Evolutionary conservation across 2,888 invertebrate species (phyloP).

Genomic region (Drosophila limbata): DNA sequence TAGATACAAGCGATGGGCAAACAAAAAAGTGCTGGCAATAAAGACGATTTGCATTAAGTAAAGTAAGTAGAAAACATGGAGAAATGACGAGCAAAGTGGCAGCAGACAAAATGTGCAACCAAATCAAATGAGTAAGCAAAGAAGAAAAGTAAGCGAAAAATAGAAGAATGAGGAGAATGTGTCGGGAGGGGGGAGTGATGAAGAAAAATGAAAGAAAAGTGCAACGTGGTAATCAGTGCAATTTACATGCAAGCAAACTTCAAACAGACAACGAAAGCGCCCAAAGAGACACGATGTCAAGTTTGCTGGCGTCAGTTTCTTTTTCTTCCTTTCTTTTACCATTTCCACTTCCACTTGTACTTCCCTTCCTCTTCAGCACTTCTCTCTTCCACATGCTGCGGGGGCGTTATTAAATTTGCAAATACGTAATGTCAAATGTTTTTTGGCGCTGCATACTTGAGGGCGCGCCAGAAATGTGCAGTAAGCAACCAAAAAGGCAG

Average conservation of each 20-base stretch:
- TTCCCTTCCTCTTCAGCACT: background rate
- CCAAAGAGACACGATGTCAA: slow-evolving; percentile 40
- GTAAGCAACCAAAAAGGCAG: slow-evolving; percentile 34
- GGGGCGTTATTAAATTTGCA: slow-evolving; percentile 70
- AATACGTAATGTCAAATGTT: slow-evolving; percentile 64
- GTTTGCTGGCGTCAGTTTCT: slow-evolving; percentile 32
- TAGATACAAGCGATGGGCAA: slow-evolving; percentile 31
- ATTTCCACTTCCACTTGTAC: background rate
- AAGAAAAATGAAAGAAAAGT: slow-evolving; percentile 47
- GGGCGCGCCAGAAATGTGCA: slow-evolving; percentile 52
- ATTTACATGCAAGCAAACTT: slow-evolving; percentile 79
- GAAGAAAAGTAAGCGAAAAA: slow-evolving; percentile 15
- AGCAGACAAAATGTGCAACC: slow-evolving; percentile 57
- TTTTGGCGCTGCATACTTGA: slow-evolving; percentile 56
- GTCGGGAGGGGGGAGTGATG: background rate
- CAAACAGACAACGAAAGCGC: slow-evolving; percentile 57
- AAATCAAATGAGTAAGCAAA: slow-evolving; percentile 77
- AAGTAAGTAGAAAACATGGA: slow-evolving; percentile 55
- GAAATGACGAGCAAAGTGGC: slow-evolving; percentile 51
- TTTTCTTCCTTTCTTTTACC: slow-evolving; percentile 8
- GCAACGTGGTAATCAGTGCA: slow-evolving; percentile 77
- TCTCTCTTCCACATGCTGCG: slow-evolving; percentile 6
- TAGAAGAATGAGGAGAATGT: background rate
- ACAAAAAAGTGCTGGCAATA: slow-evolving; percentile 59
- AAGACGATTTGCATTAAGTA: slow-evolving; percentile 72